Base-by-base conservation (phyloP, 2,797 vertebrate genomes). In the Phylloscopus collybita region DNA sequence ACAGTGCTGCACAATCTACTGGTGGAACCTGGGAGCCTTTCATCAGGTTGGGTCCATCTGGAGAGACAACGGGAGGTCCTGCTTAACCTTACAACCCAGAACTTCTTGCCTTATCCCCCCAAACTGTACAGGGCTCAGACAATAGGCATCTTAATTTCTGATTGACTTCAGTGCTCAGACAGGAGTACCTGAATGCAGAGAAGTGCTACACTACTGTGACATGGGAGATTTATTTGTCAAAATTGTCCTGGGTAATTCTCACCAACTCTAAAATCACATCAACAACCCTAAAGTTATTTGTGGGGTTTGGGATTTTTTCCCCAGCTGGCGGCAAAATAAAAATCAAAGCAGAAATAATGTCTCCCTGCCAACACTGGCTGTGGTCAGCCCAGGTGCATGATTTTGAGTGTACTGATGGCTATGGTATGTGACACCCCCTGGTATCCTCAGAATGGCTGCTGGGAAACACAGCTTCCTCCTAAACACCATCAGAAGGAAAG, bases 41-140 rank as follows among this genome's bases (percentile, higher is more conserved):
- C 18, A 44, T 34, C 3, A 2, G 6, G 2, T 6, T 8, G 1
- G 5, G 5, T 34, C 13, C 0, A 0, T 17, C 42, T 54, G 65
- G 32, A 70, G 45, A 80, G 15, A 42, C 71, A 45, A 27, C 27
- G 12, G 13, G 36, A 70, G 4, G 15, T 57, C 27, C 53, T 72
- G 18, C 27, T 71, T 80, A 56, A 64, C 16, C 25, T 40, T 32
- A 7, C 20, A 71, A 4, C 7, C 6, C 18, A 30, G 13, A 11
- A 72, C 1, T 0, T 59, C 38, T 54, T 72, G 27, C 16, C 29
- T 73, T 42, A 44, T 61, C 9, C 17, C 19, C 10, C 18, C 2
- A 9, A 80, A 69, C 6, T 36, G 17, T 22, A 15, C 13, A 42
- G 26, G 10, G 16, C 30, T 64, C 42, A 32, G 53, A 80, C 6